Evolutionary conservation across 2,888 invertebrate species (phyloP), one percentile per base, ranked within the genome.

Genomic region (Phaonia tiefii): DNA sequence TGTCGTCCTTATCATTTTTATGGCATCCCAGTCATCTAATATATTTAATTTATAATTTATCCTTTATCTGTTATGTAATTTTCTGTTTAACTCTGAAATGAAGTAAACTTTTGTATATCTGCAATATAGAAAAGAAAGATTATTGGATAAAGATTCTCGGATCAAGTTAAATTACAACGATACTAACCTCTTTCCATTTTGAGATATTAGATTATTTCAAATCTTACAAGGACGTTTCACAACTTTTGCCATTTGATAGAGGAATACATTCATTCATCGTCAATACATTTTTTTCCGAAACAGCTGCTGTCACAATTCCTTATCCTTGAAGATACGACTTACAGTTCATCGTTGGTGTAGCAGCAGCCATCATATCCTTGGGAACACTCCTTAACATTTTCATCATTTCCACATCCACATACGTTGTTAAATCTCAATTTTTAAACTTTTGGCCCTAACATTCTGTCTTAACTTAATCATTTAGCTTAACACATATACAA

Each of bases 301-400:
- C 49, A 17, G 22, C 51, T 51, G 17, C 22, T 8, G 20, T 22
- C 1, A n/a, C n/a, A 20, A 51, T 51, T 11, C 51, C 17, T 20
- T n/a, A n/a, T n/a, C n/a, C n/a, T n/a, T n/a, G n/a, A n/a, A n/a
- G n/a, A 56, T 49, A 7, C 17, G 17, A 4, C 49, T 17, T 2
- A 7, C 15, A 46, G 46, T 10, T 42, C 46, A n/a, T 1, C 26
- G 25, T 17, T 20, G 56, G 25, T 56, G 39, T 31, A 56, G 8
- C 31, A 5, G 31, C 31, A 5, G 31, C 31, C 31, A 8, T 31
- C 8, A 8, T 58, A 1, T 20, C 11, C 8, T 39, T 42, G 39
- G 63, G 63, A 63, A 63, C 31, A 31, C 63, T 63, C 22, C 63
- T 20, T 63, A 39, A 42, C 42, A 22, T 63, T 22, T 63, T 63